Evolutionary conservation across 2,797 vertebrate species (phyloP).

Genomic region (Eupleurogrammus muticus): DNA sequence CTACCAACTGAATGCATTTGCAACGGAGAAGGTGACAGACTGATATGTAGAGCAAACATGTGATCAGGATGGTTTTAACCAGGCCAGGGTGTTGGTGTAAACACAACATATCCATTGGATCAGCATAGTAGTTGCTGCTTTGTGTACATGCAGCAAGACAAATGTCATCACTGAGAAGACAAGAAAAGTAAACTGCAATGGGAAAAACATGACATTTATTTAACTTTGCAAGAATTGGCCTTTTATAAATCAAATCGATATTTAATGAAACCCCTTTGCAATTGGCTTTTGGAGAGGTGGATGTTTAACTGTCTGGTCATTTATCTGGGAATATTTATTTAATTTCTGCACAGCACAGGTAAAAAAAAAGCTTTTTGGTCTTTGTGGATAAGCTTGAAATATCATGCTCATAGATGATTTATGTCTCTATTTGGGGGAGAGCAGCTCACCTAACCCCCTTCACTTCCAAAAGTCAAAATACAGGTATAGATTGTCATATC

Average conservation of each 20-base stretch:
- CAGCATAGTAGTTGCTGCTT: constrained; percentile 26
- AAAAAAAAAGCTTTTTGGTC: constrained; percentile 57
- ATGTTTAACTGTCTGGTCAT: constrained; percentile 71
- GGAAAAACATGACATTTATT: constrained; percentile 77
- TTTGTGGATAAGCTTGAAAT: constrained; percentile 66
- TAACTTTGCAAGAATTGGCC: constrained; percentile 76
- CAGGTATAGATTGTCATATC: constrained; percentile 35
- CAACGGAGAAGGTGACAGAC: too few relatives aligned
- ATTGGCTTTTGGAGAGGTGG: constrained; percentile 70
- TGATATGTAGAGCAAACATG: too few relatives aligned
- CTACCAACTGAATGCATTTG: too few relatives aligned
- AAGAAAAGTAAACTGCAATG: constrained; percentile 50
- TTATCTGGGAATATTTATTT: constrained; percentile 78
- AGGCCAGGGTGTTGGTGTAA: not conserved
- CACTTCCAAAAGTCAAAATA: constrained; percentile 28
- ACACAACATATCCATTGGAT: not conserved
- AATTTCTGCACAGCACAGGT: constrained; percentile 59
- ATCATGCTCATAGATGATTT: constrained; percentile 75
- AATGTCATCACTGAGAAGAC: constrained; percentile 56
- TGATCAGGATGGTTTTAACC: too few relatives aligned
- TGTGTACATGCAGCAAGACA: constrained; percentile 28
- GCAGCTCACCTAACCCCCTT: constrained; percentile 58
- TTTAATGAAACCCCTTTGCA: constrained; percentile 75
- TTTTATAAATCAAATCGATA: constrained; percentile 84
- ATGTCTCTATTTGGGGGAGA: constrained; percentile 70